Evolutionary conservation across 2,113 vertebrate species (phyloP), one percentile per base, ranked within the genome.

Genomic region (Zosterops borbonicus): DNA sequence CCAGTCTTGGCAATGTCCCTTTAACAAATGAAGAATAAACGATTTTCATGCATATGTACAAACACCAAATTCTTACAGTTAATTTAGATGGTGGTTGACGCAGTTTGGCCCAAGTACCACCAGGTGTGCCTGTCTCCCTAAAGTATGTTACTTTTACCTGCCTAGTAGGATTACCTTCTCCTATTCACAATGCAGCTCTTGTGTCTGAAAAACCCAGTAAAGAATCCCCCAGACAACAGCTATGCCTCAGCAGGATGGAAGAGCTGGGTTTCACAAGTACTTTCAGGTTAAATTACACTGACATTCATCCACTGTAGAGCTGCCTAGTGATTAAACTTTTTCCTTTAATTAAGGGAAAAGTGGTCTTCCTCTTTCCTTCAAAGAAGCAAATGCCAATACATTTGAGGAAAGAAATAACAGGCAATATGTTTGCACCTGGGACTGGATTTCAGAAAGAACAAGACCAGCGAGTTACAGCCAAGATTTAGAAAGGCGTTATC

Each of bases 1-100:
- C 69, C 90, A 94, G 69, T 91, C 93, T 95, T 97, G 95, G 95
- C 95, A 94, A 69, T 77, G n/a, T 90, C 97, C 89, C 80, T 95
- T 92, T 94, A 91, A 85, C 92, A 94, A 96, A 85, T 84, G 73
- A 93, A 92, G 70, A 90, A 52, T 77, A 74, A 56, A 82, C 0
- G 1, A 29, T 87, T 94, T 92, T 76, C 56, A 64, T 68, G 49
- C 18, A 8, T 78, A 89, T 19, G 46, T 60, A 58, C 50, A 84
- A 90, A 89, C 74, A 68, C 21, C 53, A 59, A 64, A 74, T 83
- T 82, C 84, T 58, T 87, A 9, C 33, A 63, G 37, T 49, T 87
- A 53, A 78, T 90, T 83, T 76, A 76, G 47, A 9, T 46, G 39
- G 46, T 15, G 62, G 28, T 49, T 79, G 50, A 27, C 6, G n/a